These are phyloP conservation scores for Pseudococcus viburni DNA, from an alignment of 2,888 invertebrate genomes.

Conservation along the genomic window DNA sequence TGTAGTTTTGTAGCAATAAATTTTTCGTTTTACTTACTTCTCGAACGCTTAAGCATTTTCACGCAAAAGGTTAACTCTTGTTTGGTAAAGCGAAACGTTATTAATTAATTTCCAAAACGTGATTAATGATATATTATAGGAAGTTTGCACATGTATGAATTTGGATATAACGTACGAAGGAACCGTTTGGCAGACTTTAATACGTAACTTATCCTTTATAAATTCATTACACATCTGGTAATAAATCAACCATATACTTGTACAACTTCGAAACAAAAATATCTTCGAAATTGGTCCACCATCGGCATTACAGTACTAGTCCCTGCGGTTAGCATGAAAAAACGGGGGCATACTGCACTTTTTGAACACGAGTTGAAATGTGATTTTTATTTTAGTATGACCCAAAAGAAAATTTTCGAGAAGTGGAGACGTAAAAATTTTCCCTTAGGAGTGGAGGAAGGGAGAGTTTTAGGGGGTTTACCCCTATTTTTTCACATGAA, in stretches of 20 bases:
- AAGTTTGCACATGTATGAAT: slow-evolving; percentile 52
- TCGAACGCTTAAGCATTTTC: slow-evolving; percentile 20
- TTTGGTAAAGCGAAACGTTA: slow-evolving; percentile 40
- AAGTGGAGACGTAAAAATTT: too few relatives aligned
- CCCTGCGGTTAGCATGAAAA: too few relatives aligned
- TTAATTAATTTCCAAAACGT: slow-evolving; percentile 54
- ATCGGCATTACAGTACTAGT: neutral
- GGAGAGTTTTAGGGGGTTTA: too few relatives aligned
- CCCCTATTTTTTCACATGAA: too few relatives aligned
- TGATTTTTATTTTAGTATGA: too few relatives aligned
- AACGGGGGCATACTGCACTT: too few relatives aligned
- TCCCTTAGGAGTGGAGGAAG: too few relatives aligned
- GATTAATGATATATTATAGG: slow-evolving; percentile 54
- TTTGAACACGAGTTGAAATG: too few relatives aligned
- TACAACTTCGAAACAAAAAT: neutral
- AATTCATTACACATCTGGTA: slow-evolving; percentile 42
- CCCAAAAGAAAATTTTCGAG: too few relatives aligned
- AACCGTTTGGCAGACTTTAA: slow-evolving; percentile 55
- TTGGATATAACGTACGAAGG: neutral
- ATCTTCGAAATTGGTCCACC: neutral
- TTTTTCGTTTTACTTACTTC: slow-evolving; percentile 18
- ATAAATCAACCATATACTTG: slow-evolving; percentile 30
- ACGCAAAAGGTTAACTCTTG: slow-evolving; percentile 41
- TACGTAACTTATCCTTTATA: slow-evolving; percentile 44
- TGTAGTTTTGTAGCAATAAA: slow-evolving; percentile 1